Base-by-base conservation (phyloP, 2,113 vertebrate species). In the Dicaeum eximium region DNA sequence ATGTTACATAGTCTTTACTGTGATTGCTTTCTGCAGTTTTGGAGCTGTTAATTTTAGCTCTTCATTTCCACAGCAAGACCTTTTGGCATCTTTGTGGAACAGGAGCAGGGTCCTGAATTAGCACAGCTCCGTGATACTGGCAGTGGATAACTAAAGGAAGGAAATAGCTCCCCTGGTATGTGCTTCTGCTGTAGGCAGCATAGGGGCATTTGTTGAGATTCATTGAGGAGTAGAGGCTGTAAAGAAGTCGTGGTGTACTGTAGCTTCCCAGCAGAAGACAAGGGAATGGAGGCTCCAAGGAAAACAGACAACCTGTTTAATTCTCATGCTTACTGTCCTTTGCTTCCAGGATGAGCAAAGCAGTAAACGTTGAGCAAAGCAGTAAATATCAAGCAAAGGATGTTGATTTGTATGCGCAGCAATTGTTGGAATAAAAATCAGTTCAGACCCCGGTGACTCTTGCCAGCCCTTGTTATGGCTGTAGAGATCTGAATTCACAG, bases 341-440 rank as follows among this genome's bases (percentile, higher is more conserved):
- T 88, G 80, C 92, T 89, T 91, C 56, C 53, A 91, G 95, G 74
- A 85, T 89, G 72, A 96, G 92, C 73, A 82, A 84, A 90, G 75
- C 87, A 88, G 78, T 92, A 96, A 95, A 93, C 91, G 93, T 86
- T 91, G 77, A 95, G 85, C 77, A 67, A 91, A 91, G 72, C 77
- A 93, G 80, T 92, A 97, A 95, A 93, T 95, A 95, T 58, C 86
- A 65, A 72, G 95, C 51, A 92, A 84, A 92, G 75, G 66, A 51
- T 90, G 57, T 93, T 96, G 92, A 97, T 96, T 94, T 95, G 86
- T 95, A 96, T 97, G 92, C 86, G 86, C 79, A 90, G 73, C 91
- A 94, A 96, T 92, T 95, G 93, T 88, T 89, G 78, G 92, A 96
- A 95, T 97, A 91, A 95, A 93, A 97, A 96, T 95, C 95, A 81